A percentile compares a stretch with the other conserved stretches of the same genome.
Evolutionary conservation across 2,113 vertebrate genomes (phyloP).

Genomic region (Agapornis roseicollis): DNA sequence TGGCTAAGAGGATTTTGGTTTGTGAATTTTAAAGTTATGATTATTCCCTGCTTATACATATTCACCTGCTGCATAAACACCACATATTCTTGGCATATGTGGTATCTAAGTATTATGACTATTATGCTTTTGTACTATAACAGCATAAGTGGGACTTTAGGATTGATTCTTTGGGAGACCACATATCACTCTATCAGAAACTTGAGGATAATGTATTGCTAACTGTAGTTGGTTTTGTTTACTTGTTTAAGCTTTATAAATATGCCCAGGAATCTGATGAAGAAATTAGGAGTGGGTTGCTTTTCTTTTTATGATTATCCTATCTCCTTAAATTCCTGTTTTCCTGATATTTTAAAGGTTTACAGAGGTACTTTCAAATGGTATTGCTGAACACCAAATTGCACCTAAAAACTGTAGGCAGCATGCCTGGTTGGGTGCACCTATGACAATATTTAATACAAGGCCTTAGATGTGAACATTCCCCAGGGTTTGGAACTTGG

Average conservation of each 20-base stretch:
- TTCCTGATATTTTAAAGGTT: background rate
- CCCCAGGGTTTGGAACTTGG: background rate
- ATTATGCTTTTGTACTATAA: background rate
- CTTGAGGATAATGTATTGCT: background rate
- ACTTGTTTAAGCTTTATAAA: background rate
- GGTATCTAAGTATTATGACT: background rate
- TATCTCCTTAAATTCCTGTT: background rate
- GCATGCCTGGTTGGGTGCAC: background rate
- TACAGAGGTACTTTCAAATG: background rate
- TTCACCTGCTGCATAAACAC: background rate
- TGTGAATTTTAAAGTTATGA: background rate
- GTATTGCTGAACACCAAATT: background rate
- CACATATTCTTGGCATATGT: background rate
- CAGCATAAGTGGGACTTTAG: background rate
- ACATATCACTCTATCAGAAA: background rate
- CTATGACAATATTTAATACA: background rate
- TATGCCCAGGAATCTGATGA: background rate
- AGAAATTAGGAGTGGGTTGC: background rate
- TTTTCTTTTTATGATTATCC: background rate
- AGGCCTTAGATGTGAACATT: background rate
- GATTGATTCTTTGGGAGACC: background rate
- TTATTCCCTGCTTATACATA: background rate
- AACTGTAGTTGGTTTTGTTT: background rate
- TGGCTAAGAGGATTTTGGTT: background rate
- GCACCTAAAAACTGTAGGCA: background rate